Conservation (phyloP, 2,888 invertebrate genomes). For the Melolontha melolontha region DNA sequence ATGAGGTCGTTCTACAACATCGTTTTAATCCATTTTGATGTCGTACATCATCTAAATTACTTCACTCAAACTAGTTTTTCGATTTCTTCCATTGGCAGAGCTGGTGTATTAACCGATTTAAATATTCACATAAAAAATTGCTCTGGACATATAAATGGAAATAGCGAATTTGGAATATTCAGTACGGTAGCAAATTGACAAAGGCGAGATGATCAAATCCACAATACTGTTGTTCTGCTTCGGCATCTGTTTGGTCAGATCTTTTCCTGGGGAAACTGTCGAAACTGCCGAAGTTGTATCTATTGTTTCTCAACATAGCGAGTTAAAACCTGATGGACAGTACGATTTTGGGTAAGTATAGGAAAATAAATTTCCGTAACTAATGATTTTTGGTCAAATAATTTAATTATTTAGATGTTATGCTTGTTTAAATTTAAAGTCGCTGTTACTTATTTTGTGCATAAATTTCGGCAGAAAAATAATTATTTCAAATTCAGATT, state of each 20-base stretch:
- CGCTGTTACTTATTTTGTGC: too few species aligned
- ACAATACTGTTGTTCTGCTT: not conserved
- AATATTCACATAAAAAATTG: not conserved
- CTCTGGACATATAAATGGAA: slow-evolving; percentile 13
- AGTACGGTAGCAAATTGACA: not conserved
- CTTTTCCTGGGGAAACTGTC: not conserved
- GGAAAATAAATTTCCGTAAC: not conserved
- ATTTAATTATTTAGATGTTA: too few species aligned
- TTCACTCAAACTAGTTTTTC: too few species aligned
- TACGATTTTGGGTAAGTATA: slow-evolving; percentile 23
- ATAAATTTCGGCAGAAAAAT: too few species aligned
- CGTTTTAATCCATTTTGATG: too few species aligned
- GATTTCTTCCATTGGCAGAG: not conserved
- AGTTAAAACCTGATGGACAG: slow-evolving; percentile 20
- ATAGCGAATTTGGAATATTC: not conserved
- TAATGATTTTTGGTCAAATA: too few species aligned
- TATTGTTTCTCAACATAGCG: slow-evolving; percentile 10
- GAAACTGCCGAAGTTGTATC: not conserved
- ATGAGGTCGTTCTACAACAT: too few species aligned
- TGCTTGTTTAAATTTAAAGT: too few species aligned
- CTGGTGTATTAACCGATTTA: not conserved
- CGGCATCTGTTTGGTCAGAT: not conserved
- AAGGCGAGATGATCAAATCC: slow-evolving; percentile 16
- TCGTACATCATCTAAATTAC: too few species aligned
- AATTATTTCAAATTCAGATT: too few species aligned